Evolutionary conservation across 2,113 vertebrate species (phyloP).

Genomic region (Spermophilus dauricus): DNA sequence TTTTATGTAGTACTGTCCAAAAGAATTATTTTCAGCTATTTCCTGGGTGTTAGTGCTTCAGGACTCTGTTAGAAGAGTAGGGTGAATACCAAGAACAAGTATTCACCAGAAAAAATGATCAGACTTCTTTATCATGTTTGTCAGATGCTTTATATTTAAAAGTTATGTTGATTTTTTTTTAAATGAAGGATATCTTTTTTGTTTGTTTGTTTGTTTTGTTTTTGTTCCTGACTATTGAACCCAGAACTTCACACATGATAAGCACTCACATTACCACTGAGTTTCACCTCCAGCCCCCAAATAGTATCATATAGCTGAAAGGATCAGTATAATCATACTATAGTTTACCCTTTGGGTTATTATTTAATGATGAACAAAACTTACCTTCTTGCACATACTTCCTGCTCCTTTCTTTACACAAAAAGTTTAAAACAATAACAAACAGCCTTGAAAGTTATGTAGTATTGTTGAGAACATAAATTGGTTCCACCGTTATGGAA

Average conservation of each 20-base stretch:
- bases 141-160: not conserved
- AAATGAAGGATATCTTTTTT: not conserved
- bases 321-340: not conserved
- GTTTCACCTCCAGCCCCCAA: not conserved
- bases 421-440: not conserved
- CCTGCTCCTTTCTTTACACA: not conserved
- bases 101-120: not conserved
- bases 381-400: not conserved
- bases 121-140: not conserved
- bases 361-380: not conserved
- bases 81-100: not conserved
- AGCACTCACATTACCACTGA: not conserved
- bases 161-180: not conserved
- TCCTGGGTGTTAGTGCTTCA: not conserved
- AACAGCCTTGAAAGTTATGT: not conserved
- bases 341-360: not conserved
- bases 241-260: not conserved
- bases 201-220: not conserved
- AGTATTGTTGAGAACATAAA: not conserved
- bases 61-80: not conserved
- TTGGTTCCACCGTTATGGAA: not conserved
- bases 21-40: not conserved
- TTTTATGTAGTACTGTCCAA: not conserved
- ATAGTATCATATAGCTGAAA: not conserved
- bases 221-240: not conserved